These are phyloP conservation scores for Tribolium freemani DNA, from an alignment of 2,888 invertebrate genomes.

Conservation along the genomic window DNA sequence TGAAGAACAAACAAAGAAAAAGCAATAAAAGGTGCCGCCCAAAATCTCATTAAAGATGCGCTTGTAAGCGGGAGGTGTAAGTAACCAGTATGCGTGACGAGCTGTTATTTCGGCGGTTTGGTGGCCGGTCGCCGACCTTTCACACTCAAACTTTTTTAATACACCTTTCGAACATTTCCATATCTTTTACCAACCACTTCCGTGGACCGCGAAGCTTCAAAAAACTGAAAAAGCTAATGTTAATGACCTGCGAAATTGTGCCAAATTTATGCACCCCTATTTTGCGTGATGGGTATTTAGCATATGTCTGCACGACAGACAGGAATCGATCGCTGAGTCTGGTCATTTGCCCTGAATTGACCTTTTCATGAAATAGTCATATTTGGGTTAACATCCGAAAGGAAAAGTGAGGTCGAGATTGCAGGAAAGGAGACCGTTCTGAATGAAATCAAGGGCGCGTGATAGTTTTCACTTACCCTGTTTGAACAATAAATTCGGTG, in stretches of 20 bases:
- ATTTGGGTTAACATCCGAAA: slow-evolving; percentile 62
- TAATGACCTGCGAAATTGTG: slow-evolving; percentile 14
- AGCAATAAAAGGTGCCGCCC: slow-evolving; percentile 45
- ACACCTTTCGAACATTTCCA: slow-evolving; percentile 26
- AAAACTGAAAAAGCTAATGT: background rate
- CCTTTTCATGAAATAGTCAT: slow-evolving; percentile 50
- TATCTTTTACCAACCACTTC: slow-evolving; percentile 2
- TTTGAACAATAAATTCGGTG: background rate
- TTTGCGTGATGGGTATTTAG: slow-evolving; percentile 3
- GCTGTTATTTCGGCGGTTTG: slow-evolving; percentile 62
- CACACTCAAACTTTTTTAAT: slow-evolving; percentile 41
- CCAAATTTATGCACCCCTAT: slow-evolving; percentile 19
- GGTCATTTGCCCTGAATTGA: slow-evolving; percentile 56
- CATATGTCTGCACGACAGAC: slow-evolving; percentile 27
- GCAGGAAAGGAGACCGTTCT: slow-evolving; percentile 56
- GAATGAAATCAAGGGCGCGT: slow-evolving; percentile 55
- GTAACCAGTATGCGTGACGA: slow-evolving; percentile 53
- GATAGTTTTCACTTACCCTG: slow-evolving; percentile 52
- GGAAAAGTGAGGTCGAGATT: slow-evolving; percentile 59
- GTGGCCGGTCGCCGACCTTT: slow-evolving; percentile 65
- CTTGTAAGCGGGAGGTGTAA: slow-evolving; percentile 52
- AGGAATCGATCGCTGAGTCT: slow-evolving; percentile 41
- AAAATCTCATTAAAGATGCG: slow-evolving; percentile 54
- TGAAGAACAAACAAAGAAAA: slow-evolving; percentile 22
- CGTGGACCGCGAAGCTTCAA: background rate